Percentiles rank a stretch among this genome's conserved stretches.
Conservation (phyloP, 1,140 invertebrate genomes). For the Phortica variegata region DNA sequence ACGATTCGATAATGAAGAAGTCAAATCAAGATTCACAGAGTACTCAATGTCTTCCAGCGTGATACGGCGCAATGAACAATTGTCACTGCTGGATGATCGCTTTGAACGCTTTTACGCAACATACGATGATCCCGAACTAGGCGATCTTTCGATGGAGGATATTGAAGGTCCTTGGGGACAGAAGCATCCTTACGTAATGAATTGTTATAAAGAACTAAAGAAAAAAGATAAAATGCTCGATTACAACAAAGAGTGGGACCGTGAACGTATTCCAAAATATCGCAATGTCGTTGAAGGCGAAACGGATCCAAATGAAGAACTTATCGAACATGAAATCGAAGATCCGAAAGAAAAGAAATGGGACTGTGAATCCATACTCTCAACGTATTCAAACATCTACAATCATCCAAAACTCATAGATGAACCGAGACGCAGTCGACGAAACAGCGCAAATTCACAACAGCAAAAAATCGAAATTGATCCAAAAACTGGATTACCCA, state of each 20-base stretch:
- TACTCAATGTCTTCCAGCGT: constrained; percentile 94
- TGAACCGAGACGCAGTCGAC: constrained; percentile 67
- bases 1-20: constrained; percentile 70
- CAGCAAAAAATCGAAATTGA: constrained; percentile 68
- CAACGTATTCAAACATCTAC: constrained; percentile 86
- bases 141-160: constrained; percentile 84
- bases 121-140: constrained; percentile 89
- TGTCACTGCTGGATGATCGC: constrained; percentile 81
- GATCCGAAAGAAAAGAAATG: constrained; percentile 68
- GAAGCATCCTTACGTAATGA: constrained; percentile 67
- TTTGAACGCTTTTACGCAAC: constrained; percentile 88
- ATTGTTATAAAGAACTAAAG: constrained; percentile 66
- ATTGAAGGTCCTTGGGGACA: constrained; percentile 78
- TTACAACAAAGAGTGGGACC: constrained; percentile 66
- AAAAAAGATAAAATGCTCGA: constrained; percentile 63
- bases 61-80: constrained; percentile 80
- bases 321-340: constrained; percentile 64
- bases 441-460: constrained; percentile 50
- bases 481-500: constrained; percentile 72
- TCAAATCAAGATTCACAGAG: constrained; percentile 86
- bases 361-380: constrained; percentile 92
- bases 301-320: constrained; percentile 60
- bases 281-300: constrained; percentile 62
- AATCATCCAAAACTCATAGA: constrained; percentile 88
- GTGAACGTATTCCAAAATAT: constrained; percentile 64